Conservation (phyloP, 2,888 invertebrate species). For the Eupithecia vulgata region DNA sequence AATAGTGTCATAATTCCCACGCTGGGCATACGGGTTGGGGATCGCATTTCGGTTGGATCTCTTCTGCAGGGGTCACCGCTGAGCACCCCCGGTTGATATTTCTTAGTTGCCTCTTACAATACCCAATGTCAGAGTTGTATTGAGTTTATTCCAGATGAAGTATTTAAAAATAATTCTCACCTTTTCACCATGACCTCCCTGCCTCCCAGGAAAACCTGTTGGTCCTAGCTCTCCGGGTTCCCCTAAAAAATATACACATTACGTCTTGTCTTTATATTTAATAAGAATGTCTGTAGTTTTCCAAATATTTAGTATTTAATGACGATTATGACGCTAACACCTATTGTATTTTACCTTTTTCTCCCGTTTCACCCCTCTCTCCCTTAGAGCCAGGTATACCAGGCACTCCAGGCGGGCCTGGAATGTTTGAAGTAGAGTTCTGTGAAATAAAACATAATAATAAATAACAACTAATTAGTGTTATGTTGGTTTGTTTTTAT, state of each 20-base stretch:
- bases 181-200: constrained; percentile 63
- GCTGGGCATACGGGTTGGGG: no score
- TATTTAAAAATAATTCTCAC: constrained; percentile 47
- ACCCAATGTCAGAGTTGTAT: no score
- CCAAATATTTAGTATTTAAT: neutral
- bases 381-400: constrained; percentile 63
- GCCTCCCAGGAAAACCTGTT: constrained; percentile 62
- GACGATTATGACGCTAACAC: neutral
- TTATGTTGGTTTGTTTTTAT: neutral
- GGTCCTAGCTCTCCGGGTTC: constrained; percentile 63
- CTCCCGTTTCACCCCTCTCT: constrained; percentile 65
- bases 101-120: no score
- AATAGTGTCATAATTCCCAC: no score
- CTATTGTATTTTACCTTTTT: constrained; percentile 59
- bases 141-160: no score
- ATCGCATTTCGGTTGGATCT: no score
- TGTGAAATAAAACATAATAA: neutral
- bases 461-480: no score
- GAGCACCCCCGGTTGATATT: no score
- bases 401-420: constrained; percentile 54
- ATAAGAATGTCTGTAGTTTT: neutral
- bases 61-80: no score
- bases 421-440: constrained; percentile 43
- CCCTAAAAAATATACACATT: constrained; percentile 51
- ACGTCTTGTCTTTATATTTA: no score